Evolutionary conservation across 64 coral and sea anemone genomes (phyloP).

Genomic region (Platygyra sinensis): DNA sequence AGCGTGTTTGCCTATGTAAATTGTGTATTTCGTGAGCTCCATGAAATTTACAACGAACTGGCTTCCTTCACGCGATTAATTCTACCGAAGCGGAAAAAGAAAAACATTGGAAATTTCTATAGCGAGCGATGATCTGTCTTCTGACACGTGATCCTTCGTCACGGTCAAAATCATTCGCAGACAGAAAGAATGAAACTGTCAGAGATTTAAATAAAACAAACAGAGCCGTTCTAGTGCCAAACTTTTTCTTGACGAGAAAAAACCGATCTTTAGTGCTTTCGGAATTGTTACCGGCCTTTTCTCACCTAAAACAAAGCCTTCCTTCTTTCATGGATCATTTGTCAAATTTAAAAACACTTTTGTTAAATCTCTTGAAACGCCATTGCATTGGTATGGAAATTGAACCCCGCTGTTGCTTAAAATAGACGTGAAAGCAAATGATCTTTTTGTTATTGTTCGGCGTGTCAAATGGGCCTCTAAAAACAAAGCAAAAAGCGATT

Average conservation of each 20-base stretch:
- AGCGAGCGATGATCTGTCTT: constrained; percentile 31
- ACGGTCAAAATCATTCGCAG: constrained; percentile 7
- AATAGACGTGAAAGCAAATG: constrained; percentile 30
- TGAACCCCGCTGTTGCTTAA: constrained; percentile 11
- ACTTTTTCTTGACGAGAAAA: background rate
- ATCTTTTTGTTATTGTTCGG: background rate
- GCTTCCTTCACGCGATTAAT: background rate
- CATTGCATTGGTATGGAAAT: constrained; percentile 46
- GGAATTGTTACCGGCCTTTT: background rate
- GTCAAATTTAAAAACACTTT: constrained; percentile 14
- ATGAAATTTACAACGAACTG: constrained; percentile 13
- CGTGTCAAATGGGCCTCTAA: constrained; percentile 30
- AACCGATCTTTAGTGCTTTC: background rate
- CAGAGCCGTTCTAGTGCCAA: background rate
- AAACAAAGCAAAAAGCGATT: constrained; percentile 42
- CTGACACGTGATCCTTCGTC: constrained; percentile 20
- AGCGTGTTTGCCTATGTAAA: constrained; percentile 8
- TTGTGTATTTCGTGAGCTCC: constrained; percentile 15
- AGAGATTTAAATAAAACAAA: constrained; percentile 36
- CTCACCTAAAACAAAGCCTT: background rate
- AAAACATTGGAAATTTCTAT: constrained; percentile 5
- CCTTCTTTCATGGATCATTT: constrained; percentile 7
- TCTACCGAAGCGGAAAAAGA: constrained; percentile 7
- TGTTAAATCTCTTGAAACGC: constrained; percentile 3
- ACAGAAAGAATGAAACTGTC: constrained; percentile 21